Conservation (phyloP, 2,113 vertebrate species). For the Tonatia bakeri region DNA sequence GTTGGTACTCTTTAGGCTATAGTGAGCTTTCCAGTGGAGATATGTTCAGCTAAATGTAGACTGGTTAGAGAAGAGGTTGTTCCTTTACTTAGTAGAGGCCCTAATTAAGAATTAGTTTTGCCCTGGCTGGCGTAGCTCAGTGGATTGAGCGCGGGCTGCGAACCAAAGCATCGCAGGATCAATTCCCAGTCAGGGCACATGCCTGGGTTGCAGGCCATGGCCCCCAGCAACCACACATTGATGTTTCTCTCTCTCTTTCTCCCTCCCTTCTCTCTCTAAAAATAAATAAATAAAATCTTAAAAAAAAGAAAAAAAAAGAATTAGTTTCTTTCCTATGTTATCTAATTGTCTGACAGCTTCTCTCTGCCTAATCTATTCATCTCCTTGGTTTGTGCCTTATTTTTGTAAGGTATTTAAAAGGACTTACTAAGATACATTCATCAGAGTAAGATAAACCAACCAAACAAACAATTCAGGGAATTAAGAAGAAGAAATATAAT, state of each 20-base stretch:
- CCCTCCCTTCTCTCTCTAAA: too few relatives aligned
- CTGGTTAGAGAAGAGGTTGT: neutral
- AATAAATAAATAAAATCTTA: too few relatives aligned
- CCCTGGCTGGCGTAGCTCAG: too few relatives aligned
- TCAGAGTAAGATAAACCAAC: neutral
- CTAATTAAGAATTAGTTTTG: neutral
- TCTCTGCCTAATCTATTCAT: neutral
- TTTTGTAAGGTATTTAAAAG: neutral
- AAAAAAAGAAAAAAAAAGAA: too few relatives aligned
- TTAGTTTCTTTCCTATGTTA: neutral
- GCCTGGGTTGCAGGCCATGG: too few relatives aligned
- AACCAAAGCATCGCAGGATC: too few relatives aligned
- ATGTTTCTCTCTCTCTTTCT: too few relatives aligned
- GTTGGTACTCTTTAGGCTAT: neutral
- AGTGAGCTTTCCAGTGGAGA: neutral
- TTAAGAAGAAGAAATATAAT: neutral
- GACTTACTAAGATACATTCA: neutral
- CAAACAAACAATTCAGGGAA: neutral
- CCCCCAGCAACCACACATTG: too few relatives aligned
- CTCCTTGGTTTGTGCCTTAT: neutral
- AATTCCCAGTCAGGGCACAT: too few relatives aligned
- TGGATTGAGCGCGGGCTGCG: too few relatives aligned
- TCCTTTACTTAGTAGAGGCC: neutral
- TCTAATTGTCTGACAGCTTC: neutral
- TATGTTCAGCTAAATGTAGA: neutral